Base-by-base conservation (phyloP, 2,888 invertebrate genomes). In the Orgyia antiqua region DNA sequence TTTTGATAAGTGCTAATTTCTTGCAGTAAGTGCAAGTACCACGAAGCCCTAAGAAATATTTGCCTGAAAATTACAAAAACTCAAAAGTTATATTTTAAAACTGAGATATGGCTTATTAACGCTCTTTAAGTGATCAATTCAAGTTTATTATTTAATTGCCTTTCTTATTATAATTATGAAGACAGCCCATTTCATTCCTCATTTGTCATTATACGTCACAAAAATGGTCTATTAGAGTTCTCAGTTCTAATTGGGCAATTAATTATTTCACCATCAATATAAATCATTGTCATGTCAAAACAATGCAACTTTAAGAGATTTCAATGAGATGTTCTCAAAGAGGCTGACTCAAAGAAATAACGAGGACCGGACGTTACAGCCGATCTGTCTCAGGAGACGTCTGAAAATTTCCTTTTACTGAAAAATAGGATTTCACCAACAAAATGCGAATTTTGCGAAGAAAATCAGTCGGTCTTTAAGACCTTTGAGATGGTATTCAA, bases 261-360 rank as follows among this genome's bases (percentile, higher is more conserved):
- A 52, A 52, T 45, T 29, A 39, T 29, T 36, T 51, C 19, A 27
- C 34, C 18, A 23, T 31, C 31, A 18, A 39, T 44, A 39, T 25
- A 36, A 31, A 18, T 34, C 26, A 30, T 21, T 10, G 35, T 19
- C 35, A 36, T 39, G 34, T 35, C 32, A 36, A 45, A 50, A 55
- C 51, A 46, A 53, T 48, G 42, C 45, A 58, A 48, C 47, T 56
- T 55, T 44, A 44, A 43, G 47, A 39, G 43, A 53, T 46, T 58
- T 62, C 57, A 59, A 57, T 58, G 51, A 54, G 50, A 52, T 44
- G 50, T 49, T 55, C 44, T 45, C 50, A 54, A 54, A 54, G 52
- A 44, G 41, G 27, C 38, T 41, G 49, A 40, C 51, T 59, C 63
- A 60, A 68, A 65, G 67, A 65, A 66, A 68, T 68, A 68, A 68